Percentiles rank a stretch among this genome's conserved stretches.
Conservation (phyloP, 2,113 vertebrate species). For the Synodontis membranacea region DNA sequence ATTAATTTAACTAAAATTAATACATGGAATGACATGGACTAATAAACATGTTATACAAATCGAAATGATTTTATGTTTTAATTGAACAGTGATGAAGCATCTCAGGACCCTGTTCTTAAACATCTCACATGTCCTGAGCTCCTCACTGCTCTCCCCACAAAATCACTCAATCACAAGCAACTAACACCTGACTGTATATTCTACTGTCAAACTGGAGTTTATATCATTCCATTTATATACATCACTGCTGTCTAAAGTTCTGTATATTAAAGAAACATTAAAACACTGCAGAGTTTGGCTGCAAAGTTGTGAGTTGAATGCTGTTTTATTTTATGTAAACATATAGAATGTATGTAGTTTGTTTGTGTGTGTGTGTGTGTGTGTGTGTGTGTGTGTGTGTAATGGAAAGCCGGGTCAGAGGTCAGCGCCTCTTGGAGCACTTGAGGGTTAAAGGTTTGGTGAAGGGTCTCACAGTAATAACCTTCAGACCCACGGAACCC, state of each 20-base stretch:
- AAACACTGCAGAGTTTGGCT: no score
- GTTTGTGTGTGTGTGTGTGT: no score
- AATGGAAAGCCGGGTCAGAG: not conserved
- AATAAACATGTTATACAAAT: not conserved
- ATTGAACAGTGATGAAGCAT: not conserved
- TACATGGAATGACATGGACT: not conserved
- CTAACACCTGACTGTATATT: not conserved
- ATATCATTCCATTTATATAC: not conserved
- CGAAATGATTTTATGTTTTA: not conserved
- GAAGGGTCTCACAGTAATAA: not conserved
- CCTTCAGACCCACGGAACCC: not conserved
- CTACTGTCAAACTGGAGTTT: not conserved
- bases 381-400: not conserved
- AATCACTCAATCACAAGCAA: not conserved
- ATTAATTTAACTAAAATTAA: no score
- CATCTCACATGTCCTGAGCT: not conserved
- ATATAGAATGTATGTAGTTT: no score
- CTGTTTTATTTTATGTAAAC: no score
- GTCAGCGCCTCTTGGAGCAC: not conserved
- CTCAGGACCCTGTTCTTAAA: no score
- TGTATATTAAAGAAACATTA: not conserved
- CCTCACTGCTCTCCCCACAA: not conserved
- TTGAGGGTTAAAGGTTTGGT: not conserved
- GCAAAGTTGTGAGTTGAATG: no score
- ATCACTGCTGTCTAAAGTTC: not conserved